phyloP scores from a whole-genome alignment of 2,113 vertebrate genomes.

The Oenanthe melanoleuca region DNA sequence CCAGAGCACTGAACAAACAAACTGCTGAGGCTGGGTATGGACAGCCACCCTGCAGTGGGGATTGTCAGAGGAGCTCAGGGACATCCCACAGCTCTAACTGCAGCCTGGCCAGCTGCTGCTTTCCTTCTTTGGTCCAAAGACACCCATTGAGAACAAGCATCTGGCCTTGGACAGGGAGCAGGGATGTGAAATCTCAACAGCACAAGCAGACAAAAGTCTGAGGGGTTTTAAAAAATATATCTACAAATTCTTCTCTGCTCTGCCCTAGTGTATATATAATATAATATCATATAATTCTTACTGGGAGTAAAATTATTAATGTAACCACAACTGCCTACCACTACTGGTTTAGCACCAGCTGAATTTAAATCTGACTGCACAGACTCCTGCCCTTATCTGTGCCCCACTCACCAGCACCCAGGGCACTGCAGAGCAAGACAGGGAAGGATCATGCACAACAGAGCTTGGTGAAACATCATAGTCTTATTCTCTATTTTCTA shows the following conservation, averaged over 20 bases:
- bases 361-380: neutral
- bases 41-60: neutral
- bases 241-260: neutral
- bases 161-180: neutral
- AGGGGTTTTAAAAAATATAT: neutral
- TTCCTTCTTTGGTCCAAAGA: conserved; percentile 35
- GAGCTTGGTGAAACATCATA: neutral
- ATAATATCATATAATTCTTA: neutral
- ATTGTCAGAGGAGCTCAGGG: conserved; percentile 5
- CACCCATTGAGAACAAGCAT: conserved; percentile 6
- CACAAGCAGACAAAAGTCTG: neutral
- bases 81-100: neutral
- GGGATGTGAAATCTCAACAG: neutral
- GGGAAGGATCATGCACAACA: neutral
- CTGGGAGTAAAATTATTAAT: neutral
- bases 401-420: neutral
- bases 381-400: neutral
- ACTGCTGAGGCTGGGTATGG: neutral
- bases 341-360: neutral
- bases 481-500: neutral
- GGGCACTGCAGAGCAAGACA: neutral
- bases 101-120: conserved; percentile 17
- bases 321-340: neutral
- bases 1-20: conserved; percentile 10
- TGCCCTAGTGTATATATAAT: neutral